Evolutionary conservation across 1,140 invertebrate genomes (phyloP), one percentile per base, ranked within the genome.

Genomic region (Whitmania pigra): DNA sequence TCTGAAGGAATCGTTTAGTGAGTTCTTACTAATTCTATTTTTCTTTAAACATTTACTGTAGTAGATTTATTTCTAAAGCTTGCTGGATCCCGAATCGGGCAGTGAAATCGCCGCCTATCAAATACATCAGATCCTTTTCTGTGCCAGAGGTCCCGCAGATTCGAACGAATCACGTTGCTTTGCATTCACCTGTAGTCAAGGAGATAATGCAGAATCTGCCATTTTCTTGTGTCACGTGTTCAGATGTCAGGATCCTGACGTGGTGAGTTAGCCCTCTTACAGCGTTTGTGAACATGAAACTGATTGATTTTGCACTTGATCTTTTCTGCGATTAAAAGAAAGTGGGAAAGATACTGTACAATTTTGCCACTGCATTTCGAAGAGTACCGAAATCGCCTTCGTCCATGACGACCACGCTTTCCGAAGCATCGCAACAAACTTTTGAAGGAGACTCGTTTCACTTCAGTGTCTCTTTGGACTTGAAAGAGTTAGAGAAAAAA

Each of bases 201-300:
- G 86, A 25, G 90, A 94, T 77, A 90, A 88, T 22, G 86, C 88
- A 76, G 91, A 94, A 79, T 88, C 89, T 13, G 88, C 90, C 53
- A 89, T 97, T 67, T 95, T 95, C 83, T 91, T 96, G 81, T 97
- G 94, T 83, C 93, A 96, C 84, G 91, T 96, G 36, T 99, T 97
- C 83, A 87, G 93, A 74, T 97, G 94, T 84, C 90, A 94, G 80
- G 90, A 94, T 79, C 88, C 90, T n/a, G 94, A 98, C 84, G 93
- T 93, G n/a, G 94, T 97, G 88, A 86, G 90, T 53, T 29, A 15
- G 18, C n/a, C 6, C 25, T 53, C 15, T 22, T 17, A 6, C 2
- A 18, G 53, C 11, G 11, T 29, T 29, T 6, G 36, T 31, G 27
- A 68, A 22, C 25, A 25, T 70, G 43, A 11, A 49, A 5, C 9